A percentile compares a stretch with the other conserved stretches of the same genome.
Evolutionary conservation across 2,797 vertebrate species (phyloP).

Genomic region (Crocidura indochinensis): DNA sequence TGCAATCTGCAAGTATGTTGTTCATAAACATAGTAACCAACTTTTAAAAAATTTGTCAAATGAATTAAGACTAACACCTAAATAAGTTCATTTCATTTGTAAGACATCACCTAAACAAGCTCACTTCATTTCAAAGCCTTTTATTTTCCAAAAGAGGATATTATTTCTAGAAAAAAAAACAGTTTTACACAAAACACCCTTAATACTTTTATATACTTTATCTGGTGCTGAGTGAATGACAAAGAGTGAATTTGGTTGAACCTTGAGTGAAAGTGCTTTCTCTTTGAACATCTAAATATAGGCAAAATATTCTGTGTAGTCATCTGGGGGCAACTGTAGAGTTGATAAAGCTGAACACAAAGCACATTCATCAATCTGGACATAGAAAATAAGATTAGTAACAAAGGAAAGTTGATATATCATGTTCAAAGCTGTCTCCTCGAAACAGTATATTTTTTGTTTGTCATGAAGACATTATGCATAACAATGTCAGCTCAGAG

Average conservation of each 20-base stretch:
- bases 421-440: slow-evolving; percentile 15
- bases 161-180: background rate
- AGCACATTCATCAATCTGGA: slow-evolving; percentile 70
- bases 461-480: background rate
- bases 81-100: background rate
- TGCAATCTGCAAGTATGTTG: background rate
- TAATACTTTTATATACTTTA: background rate
- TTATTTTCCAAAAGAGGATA: background rate
- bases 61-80: background rate
- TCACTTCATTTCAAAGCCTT: background rate
- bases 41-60: background rate
- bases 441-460: slow-evolving; percentile 37
- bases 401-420: slow-evolving; percentile 52
- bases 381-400: slow-evolving; percentile 69
- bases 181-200: background rate
- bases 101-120: too few species aligned
- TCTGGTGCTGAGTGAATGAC: slow-evolving; percentile 17
- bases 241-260: slow-evolving; percentile 80
- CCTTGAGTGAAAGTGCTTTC: slow-evolving; percentile 81
- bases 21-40: background rate
- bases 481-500: background rate
- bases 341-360: slow-evolving; percentile 61
- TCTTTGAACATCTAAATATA: slow-evolving; percentile 74
- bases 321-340: slow-evolving; percentile 49
- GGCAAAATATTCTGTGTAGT: slow-evolving; percentile 83